phyloP scores from a whole-genome alignment of 2,888 invertebrate genomes.

The Glaucopsyche alexis region DNA sequence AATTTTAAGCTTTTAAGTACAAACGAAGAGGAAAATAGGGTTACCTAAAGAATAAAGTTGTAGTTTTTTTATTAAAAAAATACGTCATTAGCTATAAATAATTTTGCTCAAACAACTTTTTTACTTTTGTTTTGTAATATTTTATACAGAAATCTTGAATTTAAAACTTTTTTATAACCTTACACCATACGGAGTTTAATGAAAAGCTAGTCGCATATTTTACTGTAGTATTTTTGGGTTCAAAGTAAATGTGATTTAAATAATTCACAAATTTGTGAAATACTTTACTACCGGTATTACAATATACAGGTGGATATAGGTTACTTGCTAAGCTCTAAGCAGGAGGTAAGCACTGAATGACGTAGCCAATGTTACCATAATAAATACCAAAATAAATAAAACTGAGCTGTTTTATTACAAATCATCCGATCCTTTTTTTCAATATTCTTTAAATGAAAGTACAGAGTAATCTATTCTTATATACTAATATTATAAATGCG shows the following conservation, averaged over 20 bases:
- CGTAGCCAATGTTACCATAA: slow-evolving; percentile 3
- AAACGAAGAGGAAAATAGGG: no score
- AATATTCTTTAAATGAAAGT: background rate
- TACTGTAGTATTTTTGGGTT: background rate
- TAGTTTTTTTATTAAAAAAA: background rate
- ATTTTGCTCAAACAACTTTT: background rate
- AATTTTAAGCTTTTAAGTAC: no score
- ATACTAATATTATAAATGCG: no score
- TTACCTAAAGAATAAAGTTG: no score
- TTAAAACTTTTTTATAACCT: background rate
- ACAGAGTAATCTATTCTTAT: no score
- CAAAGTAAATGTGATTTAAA: background rate
- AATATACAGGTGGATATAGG: background rate
- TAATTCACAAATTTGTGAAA: background rate
- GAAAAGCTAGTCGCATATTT: background rate
- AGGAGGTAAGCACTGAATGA: background rate
- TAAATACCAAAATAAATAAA: background rate
- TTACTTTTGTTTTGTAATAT: background rate
- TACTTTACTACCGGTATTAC: background rate
- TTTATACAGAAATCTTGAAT: background rate
- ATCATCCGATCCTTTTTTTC: background rate
- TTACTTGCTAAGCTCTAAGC: no score
- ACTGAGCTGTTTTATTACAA: background rate
- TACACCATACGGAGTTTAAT: background rate
- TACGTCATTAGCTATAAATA: background rate